Evolutionary conservation across 2,113 vertebrate species (phyloP), one percentile per base, ranked within the genome.

Genomic region (Bos indicus): DNA sequence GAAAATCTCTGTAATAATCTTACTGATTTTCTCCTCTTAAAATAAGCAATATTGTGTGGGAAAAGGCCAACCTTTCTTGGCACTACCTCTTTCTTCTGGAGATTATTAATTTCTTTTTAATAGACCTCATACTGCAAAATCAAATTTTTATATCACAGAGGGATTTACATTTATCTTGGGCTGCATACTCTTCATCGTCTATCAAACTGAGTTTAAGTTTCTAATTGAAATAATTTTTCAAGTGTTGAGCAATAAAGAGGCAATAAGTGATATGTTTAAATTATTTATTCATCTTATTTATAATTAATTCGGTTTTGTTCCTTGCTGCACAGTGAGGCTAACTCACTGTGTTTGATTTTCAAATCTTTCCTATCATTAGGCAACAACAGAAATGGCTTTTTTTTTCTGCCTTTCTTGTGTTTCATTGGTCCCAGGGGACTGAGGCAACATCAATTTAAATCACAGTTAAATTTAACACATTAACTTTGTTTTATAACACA

Each of bases 221-320:
- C 99, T 99, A 99, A 99, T 99, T 99, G 99, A 99, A 99, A 99
- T 99, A 95, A 99, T 99, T 99, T 99, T 99, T 99, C 99, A 99
- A 98, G 98, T 99, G 98, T 98, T 99, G 99, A 99, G 99, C 99
- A 98, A 99, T 99, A 99, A 99, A 99, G 99, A 98, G 98, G 98
- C 99, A 99, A 99, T 99, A 99, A 99, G 99, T 99, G 99, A 99
- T 99, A 99, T 98, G 99, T 98, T 99, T 99, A 99, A 99, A 99
- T 99, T 99, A 99, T 99, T 99, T 99, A 99, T 99, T 97, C 98
- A 95, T 90, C 99, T 98, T 99, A 99, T 99, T 99, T 99, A 99
- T 99, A 99, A 99, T 99, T 99, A 99, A 99, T 98, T 97, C 92
- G 84, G 97, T 98, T 99, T 99, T 98, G 98, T 98, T 98, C 98